phyloP scores from a whole-genome alignment of 1,140 invertebrate genomes.

The Steinernema feltiae region DNA sequence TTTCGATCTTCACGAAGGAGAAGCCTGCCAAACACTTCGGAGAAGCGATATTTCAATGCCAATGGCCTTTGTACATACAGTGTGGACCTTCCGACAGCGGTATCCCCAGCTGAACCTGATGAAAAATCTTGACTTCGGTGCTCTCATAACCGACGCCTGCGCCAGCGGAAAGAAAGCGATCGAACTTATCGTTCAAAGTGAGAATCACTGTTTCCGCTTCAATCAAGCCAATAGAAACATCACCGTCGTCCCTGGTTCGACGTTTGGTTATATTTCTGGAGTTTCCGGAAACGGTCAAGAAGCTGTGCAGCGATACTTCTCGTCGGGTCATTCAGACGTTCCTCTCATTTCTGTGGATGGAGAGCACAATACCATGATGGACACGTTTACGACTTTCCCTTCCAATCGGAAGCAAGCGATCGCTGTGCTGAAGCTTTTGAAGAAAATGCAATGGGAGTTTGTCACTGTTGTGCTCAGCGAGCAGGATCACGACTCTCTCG shows the following conservation, averaged over 20 bases:
- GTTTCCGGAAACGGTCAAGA: conserved; percentile 24
- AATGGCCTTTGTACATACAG: conserved; percentile 50
- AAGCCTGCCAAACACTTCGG: conserved; percentile 38
- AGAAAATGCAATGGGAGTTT: conserved; percentile 49
- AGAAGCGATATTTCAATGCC: conserved; percentile 44
- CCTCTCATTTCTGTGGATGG: conserved; percentile 37
- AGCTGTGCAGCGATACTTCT: conserved; percentile 38
- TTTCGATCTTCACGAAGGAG: conserved; percentile 51
- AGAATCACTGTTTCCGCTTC: conserved; percentile 48
- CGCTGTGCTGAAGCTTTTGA: conserved; percentile 42
- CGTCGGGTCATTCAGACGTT: conserved; percentile 30
- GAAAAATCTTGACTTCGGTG: conserved; percentile 49
- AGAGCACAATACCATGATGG: conserved; percentile 26
- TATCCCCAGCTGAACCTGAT: conserved; percentile 42
- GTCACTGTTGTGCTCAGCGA: conserved; percentile 49
- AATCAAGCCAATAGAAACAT: conserved; percentile 48
- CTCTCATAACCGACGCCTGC: conserved; percentile 49
- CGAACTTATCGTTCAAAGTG: conserved; percentile 50
- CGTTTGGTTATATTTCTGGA: conserved; percentile 46
- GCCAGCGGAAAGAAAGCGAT: conserved; percentile 34
- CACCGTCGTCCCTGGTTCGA: conserved; percentile 49
- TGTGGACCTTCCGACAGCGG: conserved; percentile 46
- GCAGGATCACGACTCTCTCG: conserved; percentile 38
- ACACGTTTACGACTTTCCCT: conserved; percentile 37
- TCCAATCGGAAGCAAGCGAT: conserved; percentile 30